Evolutionary conservation across 2,888 invertebrate genomes (phyloP).

Genomic region (Phyto melanocephala): DNA sequence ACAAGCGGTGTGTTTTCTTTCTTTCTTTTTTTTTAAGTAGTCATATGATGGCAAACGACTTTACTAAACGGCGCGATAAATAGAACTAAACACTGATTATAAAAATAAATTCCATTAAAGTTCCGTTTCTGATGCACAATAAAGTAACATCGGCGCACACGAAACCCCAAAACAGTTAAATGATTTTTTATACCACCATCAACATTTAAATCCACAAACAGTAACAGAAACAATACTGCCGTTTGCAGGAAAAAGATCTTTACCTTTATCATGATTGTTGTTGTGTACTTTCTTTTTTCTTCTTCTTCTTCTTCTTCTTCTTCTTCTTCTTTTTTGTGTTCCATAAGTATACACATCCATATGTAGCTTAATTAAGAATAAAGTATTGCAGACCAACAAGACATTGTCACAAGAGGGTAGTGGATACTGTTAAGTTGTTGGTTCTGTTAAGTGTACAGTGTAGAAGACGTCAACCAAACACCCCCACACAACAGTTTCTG

Average conservation of each 20-base stretch:
- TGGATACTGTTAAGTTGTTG: conserved; percentile 40
- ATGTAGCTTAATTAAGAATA: background rate
- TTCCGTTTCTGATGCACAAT: conserved; percentile 35
- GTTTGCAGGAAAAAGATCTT: conserved; percentile 49
- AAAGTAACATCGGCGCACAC: conserved; percentile 56
- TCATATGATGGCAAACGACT: conserved; percentile 66
- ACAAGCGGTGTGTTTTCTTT: background rate
- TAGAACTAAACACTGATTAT: conserved; percentile 70
- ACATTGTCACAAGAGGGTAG: conserved; percentile 25
- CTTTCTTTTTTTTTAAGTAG: background rate
- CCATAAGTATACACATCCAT: no score
- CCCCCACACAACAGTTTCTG: background rate
- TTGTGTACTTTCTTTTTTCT: no score
- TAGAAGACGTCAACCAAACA: background rate
- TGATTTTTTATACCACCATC: conserved; percentile 6
- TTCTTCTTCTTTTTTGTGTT: no score
- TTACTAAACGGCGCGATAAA: conserved; percentile 68
- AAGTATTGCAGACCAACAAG: background rate
- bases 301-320: no score
- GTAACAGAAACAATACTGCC: conserved; percentile 6
- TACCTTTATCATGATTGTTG: conserved; percentile 16
- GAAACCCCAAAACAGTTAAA: conserved; percentile 8
- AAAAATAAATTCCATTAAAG: conserved; percentile 60
- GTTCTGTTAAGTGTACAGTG: conserved; percentile 45
- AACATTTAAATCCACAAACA: conserved; percentile 37